Percentiles rank a stretch among this genome's conserved stretches.
These are phyloP conservation scores for Caenorhabditis parvicauda DNA, from an alignment of 2,888 invertebrate species.

Conservation along the genomic window DNA sequence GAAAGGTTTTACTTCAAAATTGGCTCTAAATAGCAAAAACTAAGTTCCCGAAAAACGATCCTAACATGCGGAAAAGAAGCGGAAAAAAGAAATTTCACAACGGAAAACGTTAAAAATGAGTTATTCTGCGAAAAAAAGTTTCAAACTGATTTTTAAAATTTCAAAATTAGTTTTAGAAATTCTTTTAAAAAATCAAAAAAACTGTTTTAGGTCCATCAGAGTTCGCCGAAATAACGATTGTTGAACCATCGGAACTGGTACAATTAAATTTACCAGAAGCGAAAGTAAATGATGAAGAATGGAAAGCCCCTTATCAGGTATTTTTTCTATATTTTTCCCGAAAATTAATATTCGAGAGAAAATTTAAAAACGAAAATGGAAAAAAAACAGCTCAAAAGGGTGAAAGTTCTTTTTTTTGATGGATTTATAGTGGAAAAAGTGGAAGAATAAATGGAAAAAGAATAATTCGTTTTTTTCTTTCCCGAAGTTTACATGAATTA, in stretches of 20 bases:
- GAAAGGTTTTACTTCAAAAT: too few relatives aligned
- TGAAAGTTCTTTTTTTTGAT: too few relatives aligned
- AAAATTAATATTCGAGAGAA: background rate
- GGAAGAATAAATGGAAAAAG: too few relatives aligned
- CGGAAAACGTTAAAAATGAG: too few relatives aligned
- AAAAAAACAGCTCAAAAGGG: too few relatives aligned
- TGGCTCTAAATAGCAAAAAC: too few relatives aligned
- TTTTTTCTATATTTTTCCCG: too few relatives aligned
- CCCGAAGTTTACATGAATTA: too few relatives aligned
- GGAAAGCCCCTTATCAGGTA: conserved; percentile 34
- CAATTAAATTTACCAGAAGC: conserved; percentile 22
- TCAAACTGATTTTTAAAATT: background rate
- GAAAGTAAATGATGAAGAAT: conserved; percentile 34
- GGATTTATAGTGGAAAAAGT: too few relatives aligned
- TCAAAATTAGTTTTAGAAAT: background rate
- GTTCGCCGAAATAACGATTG: conserved; percentile 39
- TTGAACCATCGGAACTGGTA: conserved; percentile 28
- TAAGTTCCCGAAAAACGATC: background rate
- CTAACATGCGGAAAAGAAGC: background rate
- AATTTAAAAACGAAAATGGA: conserved; percentile 1
- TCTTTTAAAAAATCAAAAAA: conserved; percentile 1
- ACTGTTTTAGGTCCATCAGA: conserved; percentile 37
- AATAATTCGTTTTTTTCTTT: too few relatives aligned
- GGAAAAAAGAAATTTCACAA: too few relatives aligned
- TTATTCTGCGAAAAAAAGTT: background rate